Base-by-base conservation (phyloP, 2,113 vertebrate genomes). In the Esox niger region DNA sequence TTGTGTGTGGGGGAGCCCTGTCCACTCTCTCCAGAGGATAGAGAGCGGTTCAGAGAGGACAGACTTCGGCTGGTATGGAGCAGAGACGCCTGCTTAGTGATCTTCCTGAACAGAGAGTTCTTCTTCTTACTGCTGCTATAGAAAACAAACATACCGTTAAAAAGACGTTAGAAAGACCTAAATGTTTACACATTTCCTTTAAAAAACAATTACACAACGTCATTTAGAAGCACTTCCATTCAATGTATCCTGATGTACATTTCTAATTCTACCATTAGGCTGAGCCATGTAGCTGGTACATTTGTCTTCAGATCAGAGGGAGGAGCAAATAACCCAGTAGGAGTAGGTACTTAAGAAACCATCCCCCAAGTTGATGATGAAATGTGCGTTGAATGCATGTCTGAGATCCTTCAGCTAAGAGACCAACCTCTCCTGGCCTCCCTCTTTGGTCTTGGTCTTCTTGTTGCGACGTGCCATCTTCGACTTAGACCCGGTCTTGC, bases 391-490 rank as follows among this genome's bases (percentile, higher is more conserved):
- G n/a, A n/a, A n/a, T n/a, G n/a, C n/a, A n/a, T 55, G 23, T 49
- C 17, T 49, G 46, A 49, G 46, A 49, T 56, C 25, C 2, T 23
- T 47, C 5, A 49, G 63, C 29, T 7, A 23, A 29, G 38, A 27
- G 26, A 13, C 87, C 13, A 79, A 95, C 97, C 94, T 98, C 82
- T 99, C 97, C 69, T 95, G 94, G 2, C 96, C 38, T 43, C 38
- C 94, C 26, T 99, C 97, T 85, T 95, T 98, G 69, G 77, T 94
- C 84, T 91, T 94, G 76, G 82, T 94, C 82, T 92, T 94, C 88
- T 97, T 98, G 87, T 92, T 98, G 80, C 97, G 93, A 27, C 97
- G 90, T 27, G 95, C 96, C 97, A 98, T 98, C 87, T 96, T 98
- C 75, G 95, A 94, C 80, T 95, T 98, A 81, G 91, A 89, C 84